phyloP scores from a whole-genome alignment of 2,113 vertebrate genomes.

The Chloropsis hardwickii region DNA sequence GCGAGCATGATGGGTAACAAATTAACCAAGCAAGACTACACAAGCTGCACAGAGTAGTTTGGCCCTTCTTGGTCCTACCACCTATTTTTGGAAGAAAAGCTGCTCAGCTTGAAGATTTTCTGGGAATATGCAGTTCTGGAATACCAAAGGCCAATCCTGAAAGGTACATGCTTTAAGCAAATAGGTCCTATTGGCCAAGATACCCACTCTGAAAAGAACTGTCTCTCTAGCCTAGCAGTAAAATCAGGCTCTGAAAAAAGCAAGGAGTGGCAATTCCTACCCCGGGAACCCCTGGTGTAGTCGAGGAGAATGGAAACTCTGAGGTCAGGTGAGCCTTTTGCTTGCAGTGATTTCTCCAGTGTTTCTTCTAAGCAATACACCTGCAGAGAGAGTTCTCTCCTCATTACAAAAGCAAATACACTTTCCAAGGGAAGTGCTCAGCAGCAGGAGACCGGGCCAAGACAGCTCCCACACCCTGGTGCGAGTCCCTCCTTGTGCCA shows the following conservation, averaged over 20 bases:
- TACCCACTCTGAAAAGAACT: not conserved
- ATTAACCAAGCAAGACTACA: not conserved
- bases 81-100: not conserved
- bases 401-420: not conserved
- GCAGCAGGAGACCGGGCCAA: not conserved
- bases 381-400: conserved; percentile 64
- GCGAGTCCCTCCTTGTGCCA: not conserved
- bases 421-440: not conserved
- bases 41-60: not conserved
- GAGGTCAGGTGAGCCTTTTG: conserved; percentile 64
- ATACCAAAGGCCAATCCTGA: not conserved
- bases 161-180: not conserved
- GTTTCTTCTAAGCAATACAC: conserved; percentile 90
- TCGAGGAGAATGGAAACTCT: conserved; percentile 90
- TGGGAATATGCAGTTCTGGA: not conserved
- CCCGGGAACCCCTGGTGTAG: conserved; percentile 92
- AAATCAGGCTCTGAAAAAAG: not conserved
- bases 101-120: not conserved
- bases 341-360: conserved; percentile 77
- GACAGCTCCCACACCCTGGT: not conserved
- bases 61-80: not conserved
- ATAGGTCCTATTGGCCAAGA: not conserved
- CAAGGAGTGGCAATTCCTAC: conserved; percentile 4
- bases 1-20: not conserved
- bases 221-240: not conserved